A percentile compares a stretch with the other conserved stretches of the same genome.
Conservation (phyloP, 35 echinoderm and acorn worm genomes). For the Diadema setosum region DNA sequence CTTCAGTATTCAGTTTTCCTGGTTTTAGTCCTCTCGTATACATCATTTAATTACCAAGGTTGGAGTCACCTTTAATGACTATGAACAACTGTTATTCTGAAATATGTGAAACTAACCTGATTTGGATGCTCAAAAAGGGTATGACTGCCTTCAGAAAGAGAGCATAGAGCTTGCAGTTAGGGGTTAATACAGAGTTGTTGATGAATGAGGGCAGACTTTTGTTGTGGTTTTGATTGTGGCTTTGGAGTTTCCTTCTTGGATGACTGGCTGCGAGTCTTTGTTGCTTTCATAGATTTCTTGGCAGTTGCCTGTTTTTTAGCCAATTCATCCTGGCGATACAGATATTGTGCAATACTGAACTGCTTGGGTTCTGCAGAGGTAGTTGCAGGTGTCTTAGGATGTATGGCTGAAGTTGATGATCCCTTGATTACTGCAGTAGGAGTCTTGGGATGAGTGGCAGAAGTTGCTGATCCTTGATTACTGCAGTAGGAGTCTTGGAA, state of each 20-base stretch:
- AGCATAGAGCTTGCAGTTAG: conserved; percentile 37
- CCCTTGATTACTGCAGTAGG: not conserved
- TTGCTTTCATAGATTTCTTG: not conserved
- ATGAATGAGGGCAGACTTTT: conserved; percentile 5
- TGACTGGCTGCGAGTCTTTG: not conserved
- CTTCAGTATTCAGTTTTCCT: too few species aligned
- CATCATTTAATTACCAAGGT: too few species aligned
- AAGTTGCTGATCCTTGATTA: not conserved
- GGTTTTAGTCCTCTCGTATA: too few species aligned
- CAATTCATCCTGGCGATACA: not conserved
- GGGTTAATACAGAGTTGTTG: not conserved
- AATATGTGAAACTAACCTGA: not conserved
- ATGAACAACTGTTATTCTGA: too few species aligned
- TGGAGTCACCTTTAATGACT: too few species aligned
- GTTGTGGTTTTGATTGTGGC: not conserved
- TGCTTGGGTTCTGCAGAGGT: not conserved
- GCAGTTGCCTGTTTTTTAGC: not conserved
- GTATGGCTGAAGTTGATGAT: not conserved
- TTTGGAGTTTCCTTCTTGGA: not conserved
- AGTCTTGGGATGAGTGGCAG: not conserved
- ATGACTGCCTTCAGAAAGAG: conserved; percentile 1
- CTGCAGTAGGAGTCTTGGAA: not conserved
- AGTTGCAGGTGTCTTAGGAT: not conserved
- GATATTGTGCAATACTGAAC: not conserved
- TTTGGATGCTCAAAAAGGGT: conserved; percentile 33